Percentiles rank a stretch among this genome's conserved stretches.
These are phyloP conservation scores for Temnothorax curvispinosus DNA, from an alignment of 1,140 invertebrate species.

Conservation along the genomic window DNA sequence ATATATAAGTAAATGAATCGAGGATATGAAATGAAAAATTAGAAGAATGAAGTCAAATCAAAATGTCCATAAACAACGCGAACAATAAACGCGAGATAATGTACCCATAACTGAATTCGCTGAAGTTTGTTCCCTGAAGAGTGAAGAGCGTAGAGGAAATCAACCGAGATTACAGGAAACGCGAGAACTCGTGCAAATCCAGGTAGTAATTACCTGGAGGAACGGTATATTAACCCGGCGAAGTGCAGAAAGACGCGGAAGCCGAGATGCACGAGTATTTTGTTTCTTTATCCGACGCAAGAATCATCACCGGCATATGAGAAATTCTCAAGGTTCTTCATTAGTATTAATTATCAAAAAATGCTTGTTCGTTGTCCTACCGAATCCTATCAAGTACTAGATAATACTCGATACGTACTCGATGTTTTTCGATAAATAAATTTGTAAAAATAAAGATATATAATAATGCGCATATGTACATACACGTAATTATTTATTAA, in stretches of 20 bases:
- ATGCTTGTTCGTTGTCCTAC: background rate
- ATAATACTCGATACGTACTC: background rate
- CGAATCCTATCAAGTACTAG: background rate
- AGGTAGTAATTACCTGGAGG: slow-evolving; percentile 53
- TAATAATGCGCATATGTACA: background rate
- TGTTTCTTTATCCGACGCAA: slow-evolving; percentile 11
- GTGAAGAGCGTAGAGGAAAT: slow-evolving; percentile 4
- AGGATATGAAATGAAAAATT: background rate
- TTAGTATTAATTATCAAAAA: slow-evolving; percentile 37
- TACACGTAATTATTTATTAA: background rate
- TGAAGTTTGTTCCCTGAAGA: background rate
- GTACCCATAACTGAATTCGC: background rate
- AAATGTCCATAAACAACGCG: background rate
- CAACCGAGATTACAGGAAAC: slow-evolving; percentile 51
- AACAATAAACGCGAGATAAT: background rate
- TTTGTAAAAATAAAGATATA: background rate
- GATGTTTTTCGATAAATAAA: background rate
- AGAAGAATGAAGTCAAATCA: background rate
- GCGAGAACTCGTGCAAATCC: slow-evolving; percentile 56
- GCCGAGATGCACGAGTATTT: slow-evolving; percentile 26
- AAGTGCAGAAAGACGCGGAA: slow-evolving; percentile 43
- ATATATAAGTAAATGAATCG: no score
- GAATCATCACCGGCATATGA: background rate
- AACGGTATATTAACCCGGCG: slow-evolving; percentile 62
- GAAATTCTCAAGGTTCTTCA: slow-evolving; percentile 38